Evolutionary conservation across 1,140 invertebrate species (phyloP).

Genomic region (Glossosoma conforme): DNA sequence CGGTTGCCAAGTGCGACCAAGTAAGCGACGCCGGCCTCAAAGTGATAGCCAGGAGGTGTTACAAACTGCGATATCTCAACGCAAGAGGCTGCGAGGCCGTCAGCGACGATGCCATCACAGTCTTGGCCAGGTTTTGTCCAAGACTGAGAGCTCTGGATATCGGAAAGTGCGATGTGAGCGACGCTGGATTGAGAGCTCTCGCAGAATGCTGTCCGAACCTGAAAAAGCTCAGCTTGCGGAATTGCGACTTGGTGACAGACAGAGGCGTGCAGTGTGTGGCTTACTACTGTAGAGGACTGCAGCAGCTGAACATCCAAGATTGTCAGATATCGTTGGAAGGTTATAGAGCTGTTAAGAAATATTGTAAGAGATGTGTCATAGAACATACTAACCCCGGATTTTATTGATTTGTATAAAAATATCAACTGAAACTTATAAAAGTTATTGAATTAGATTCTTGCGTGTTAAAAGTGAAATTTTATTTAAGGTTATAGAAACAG

Average conservation of each 20-base stretch:
- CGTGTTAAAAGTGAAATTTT: neutral
- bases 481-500: neutral
- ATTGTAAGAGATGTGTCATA: slow-evolving; percentile 86
- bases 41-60: slow-evolving; percentile 82
- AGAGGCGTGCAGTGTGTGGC: slow-evolving; percentile 80
- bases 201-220: slow-evolving; percentile 86
- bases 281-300: slow-evolving; percentile 79
- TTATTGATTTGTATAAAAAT: slow-evolving; percentile 49
- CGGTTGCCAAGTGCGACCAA: slow-evolving; percentile 84
- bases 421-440: too few relatives aligned
- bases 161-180: slow-evolving; percentile 89
- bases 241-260: slow-evolving; percentile 85
- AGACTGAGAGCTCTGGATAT: slow-evolving; percentile 80
- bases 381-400: slow-evolving; percentile 93
- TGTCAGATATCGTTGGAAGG: slow-evolving; percentile 82
- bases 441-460: neutral
- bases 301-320: slow-evolving; percentile 89
- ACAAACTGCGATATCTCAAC: slow-evolving; percentile 86
- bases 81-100: slow-evolving; percentile 87
- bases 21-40: slow-evolving; percentile 80
- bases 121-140: slow-evolving; percentile 76
- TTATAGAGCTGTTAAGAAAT: slow-evolving; percentile 85
- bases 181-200: slow-evolving; percentile 75
- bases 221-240: slow-evolving; percentile 82
- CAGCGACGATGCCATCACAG: slow-evolving; percentile 82